Evolutionary conservation across 2,888 invertebrate genomes (phyloP).

Genomic region (Nomada flava): DNA sequence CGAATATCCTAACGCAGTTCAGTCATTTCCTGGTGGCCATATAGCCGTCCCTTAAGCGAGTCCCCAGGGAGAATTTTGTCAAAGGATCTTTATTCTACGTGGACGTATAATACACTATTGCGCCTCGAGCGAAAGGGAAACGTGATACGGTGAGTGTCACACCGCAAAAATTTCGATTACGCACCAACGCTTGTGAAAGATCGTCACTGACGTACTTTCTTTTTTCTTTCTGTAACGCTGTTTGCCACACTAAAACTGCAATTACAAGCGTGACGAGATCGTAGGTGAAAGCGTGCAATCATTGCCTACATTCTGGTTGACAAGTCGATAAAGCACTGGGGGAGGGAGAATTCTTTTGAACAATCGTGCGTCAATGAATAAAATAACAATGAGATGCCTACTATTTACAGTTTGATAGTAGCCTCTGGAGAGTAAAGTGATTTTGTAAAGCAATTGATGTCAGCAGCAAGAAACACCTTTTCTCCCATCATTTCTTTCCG

Average conservation of each 20-base stretch:
- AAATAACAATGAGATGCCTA: not conserved
- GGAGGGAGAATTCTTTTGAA: not conserved
- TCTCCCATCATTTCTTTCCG: not conserved
- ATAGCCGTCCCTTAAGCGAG: slow-evolving; percentile 79
- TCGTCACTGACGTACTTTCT: slow-evolving; percentile 27
- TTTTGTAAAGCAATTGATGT: too few species aligned
- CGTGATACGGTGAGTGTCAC: slow-evolving; percentile 76
- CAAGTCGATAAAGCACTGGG: not conserved
- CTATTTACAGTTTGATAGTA: too few species aligned
- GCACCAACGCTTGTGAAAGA: slow-evolving; percentile 64
- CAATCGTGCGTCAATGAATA: not conserved
- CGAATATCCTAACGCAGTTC: slow-evolving; percentile 84
- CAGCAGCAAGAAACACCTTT: too few species aligned
- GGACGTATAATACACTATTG: slow-evolving; percentile 82
- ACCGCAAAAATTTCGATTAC: slow-evolving; percentile 75
- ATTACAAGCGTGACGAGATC: slow-evolving; percentile 23
- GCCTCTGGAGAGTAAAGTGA: too few species aligned
- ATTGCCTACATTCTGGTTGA: not conserved
- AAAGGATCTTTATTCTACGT: slow-evolving; percentile 84
- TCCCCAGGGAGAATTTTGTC: slow-evolving; percentile 84
- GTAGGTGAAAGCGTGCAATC: not conserved
- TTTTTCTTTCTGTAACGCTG: slow-evolving; percentile 6
- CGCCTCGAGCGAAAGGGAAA: slow-evolving; percentile 80
- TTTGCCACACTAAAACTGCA: slow-evolving; percentile 4
- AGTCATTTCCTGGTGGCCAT: slow-evolving; percentile 83